Base-by-base conservation (phyloP, 2,888 invertebrate genomes). In the Proisotoma minuta region DNA sequence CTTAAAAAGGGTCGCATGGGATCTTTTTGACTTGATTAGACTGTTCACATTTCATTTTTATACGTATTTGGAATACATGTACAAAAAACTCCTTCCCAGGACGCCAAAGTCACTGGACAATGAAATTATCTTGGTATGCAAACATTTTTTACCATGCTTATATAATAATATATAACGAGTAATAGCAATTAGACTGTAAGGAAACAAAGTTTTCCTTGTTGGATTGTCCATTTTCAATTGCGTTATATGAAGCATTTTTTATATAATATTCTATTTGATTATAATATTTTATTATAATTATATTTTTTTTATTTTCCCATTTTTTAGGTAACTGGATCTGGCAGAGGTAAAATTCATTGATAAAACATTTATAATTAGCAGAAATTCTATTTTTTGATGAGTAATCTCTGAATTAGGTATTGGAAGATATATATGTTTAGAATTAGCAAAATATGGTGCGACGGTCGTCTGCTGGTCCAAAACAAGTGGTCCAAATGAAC, bases 391-490 rank as follows among this genome's bases (percentile, higher is more conserved):
- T 34, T 10, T 12, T 50, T 50, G 10, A 20, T n/a, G n/a, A n/a
- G n/a, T n/a, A n/a, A n/a, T n/a, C n/a, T n/a, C n/a, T n/a, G n/a
- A n/a, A n/a, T 10, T 12, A 52, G 52, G 87, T 8, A 81, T 87
- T 4, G 87, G 87, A 0, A 80, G 82, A 60, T 84, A 85, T 75
- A 77, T 87, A 66, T 84, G 85, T 0, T 77, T 84, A 62, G 83
- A 84, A 73, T 76, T 87, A 60, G 81, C 84, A 1, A 78, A 78
- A 10, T 76, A 82, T 24, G 84, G 84, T 51, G 84, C 84, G 2
- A 80, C 77, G 53, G 82, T 87, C 1, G 81, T 88, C 1, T 84
- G 88, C 68, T 83, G 87, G 66, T 88, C 88, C 75, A 81, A 84
- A 58, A 83, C 86, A 74, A 77, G 78, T 57, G 75, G 72, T 3